phyloP scores from a whole-genome alignment of 2,113 vertebrate species.

The Rhea americana region DNA sequence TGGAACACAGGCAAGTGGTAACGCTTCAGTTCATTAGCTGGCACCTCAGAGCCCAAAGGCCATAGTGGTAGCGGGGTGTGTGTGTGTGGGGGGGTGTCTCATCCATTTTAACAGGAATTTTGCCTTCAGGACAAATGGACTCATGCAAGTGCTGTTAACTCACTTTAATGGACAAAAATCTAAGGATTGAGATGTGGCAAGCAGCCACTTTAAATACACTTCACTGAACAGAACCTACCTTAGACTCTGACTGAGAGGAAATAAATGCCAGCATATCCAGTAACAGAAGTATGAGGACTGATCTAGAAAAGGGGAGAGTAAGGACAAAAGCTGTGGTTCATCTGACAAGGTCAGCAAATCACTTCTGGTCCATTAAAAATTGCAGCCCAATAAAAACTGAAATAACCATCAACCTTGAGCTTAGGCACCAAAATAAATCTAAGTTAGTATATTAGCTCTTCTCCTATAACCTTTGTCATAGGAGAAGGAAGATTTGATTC shows the following conservation, averaged over 20 bases:
- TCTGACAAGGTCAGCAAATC: slow-evolving; percentile 1
- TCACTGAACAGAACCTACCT: neutral
- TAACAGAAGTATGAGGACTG: neutral
- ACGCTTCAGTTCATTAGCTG: neutral
- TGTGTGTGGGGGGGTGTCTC: neutral
- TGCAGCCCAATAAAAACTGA: neutral
- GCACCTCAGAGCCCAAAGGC: neutral
- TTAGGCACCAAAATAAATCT: neutral
- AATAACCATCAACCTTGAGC: neutral
- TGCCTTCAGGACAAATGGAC: neutral
- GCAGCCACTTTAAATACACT: neutral
- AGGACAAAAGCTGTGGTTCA: neutral
- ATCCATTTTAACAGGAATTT: slow-evolving; percentile 6
- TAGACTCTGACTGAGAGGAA: neutral
- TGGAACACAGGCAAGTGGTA: neutral
- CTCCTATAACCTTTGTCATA: neutral
- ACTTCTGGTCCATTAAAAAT: neutral
- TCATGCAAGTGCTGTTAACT: neutral
- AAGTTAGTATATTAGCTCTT: neutral
- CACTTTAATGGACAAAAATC: neutral
- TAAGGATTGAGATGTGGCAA: neutral
- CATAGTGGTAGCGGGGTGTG: neutral
- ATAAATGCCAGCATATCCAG: neutral
- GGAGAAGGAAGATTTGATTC: neutral
- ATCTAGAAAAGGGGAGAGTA: neutral